phyloP scores from a whole-genome alignment of 2,888 invertebrate species.

The Strigamia crassipes region DNA sequence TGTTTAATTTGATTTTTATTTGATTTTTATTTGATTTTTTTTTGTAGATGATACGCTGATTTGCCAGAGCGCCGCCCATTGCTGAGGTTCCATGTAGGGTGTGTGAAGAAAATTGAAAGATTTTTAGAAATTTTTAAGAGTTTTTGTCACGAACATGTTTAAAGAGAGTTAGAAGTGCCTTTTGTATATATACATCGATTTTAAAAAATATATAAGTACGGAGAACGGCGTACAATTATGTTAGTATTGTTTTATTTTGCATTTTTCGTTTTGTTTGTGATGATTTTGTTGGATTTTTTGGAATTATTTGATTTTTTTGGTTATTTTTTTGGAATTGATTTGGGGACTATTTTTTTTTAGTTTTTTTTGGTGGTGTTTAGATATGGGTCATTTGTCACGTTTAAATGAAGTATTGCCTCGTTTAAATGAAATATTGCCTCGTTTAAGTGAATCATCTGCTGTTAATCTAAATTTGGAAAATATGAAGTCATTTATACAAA shows the following conservation, averaged over 20 bases:
- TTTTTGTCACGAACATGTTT: neutral
- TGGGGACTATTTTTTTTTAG: too few species aligned
- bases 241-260: neutral
- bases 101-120: neutral
- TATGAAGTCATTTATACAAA: too few species aligned
- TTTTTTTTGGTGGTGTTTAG: too few species aligned
- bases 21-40: neutral
- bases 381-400: too few species aligned
- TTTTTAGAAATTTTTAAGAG: slow-evolving; percentile 1
- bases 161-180: neutral
- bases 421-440: too few species aligned
- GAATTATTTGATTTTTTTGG: too few species aligned
- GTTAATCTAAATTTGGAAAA: too few species aligned
- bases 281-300: too few species aligned
- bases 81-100: neutral
- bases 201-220: neutral
- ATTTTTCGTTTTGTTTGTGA: too few species aligned
- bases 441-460: too few species aligned
- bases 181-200: neutral
- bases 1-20: neutral
- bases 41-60: slow-evolving; percentile 5
- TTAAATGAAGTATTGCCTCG: too few species aligned
- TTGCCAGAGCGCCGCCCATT: neutral
- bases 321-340: too few species aligned
- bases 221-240: neutral